phyloP scores from a whole-genome alignment of 2,888 invertebrate species.

The Patella depressa region DNA sequence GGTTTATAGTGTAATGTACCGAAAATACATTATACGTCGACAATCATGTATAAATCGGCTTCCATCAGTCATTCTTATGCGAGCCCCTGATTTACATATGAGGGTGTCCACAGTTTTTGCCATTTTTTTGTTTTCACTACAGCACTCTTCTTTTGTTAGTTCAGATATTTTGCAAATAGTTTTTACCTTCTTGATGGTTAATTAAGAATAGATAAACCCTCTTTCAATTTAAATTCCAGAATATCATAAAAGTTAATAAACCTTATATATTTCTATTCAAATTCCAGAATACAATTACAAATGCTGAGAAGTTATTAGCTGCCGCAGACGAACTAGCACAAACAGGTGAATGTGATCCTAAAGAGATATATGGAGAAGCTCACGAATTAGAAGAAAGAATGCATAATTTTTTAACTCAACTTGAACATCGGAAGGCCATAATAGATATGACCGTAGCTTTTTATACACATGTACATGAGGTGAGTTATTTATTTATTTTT shows the following conservation, averaged over 20 bases:
- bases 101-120: too few relatives aligned
- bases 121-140: too few relatives aligned
- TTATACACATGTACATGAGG: constrained; percentile 95
- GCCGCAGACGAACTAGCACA: constrained; percentile 94
- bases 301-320: constrained; percentile 94
- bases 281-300: constrained; percentile 90
- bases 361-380: constrained; percentile 95
- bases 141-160: too few relatives aligned
- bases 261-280: not conserved
- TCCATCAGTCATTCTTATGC: too few relatives aligned
- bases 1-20: too few relatives aligned
- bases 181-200: not conserved
- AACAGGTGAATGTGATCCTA: constrained; percentile 94
- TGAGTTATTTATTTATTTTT: constrained; percentile 41
- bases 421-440: constrained; percentile 89
- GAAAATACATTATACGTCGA: too few relatives aligned
- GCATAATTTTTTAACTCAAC: constrained; percentile 91
- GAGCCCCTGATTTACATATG: too few relatives aligned
- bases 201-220: not conserved
- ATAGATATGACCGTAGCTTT: constrained; percentile 94
- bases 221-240: constrained; percentile 70
- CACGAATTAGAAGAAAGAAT: constrained; percentile 94
- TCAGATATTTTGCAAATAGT: too few relatives aligned
- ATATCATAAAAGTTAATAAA: constrained; percentile 73
- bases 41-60: too few relatives aligned